A percentile compares a stretch with the other conserved stretches of the same genome.
Evolutionary conservation across 1,140 invertebrate species (phyloP).

Genomic region (Drosophila hydei): DNA sequence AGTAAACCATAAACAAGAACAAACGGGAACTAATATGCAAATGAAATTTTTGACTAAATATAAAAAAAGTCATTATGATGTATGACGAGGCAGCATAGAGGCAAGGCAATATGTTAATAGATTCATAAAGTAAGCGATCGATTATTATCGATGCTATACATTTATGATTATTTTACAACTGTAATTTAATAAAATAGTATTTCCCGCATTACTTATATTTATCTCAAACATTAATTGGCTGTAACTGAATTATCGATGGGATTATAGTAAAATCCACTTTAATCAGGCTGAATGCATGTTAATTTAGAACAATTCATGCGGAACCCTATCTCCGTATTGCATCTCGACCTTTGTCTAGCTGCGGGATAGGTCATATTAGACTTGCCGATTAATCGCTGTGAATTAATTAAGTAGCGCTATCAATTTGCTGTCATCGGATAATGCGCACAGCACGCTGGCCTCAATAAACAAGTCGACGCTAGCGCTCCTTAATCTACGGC

Average conservation of each 20-base stretch:
- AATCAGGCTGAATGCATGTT: not conserved
- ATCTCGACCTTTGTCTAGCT: slow-evolving; percentile 35
- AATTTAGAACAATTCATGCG: slow-evolving; percentile 23
- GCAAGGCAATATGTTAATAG: too few species aligned
- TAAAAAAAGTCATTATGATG: too few species aligned
- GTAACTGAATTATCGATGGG: not conserved
- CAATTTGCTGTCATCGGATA: slow-evolving; percentile 61
- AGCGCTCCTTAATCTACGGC: slow-evolving; percentile 22
- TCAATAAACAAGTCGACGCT: slow-evolving; percentile 2
- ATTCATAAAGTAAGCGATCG: not conserved
- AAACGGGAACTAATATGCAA: not conserved
- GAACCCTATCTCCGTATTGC: slow-evolving; percentile 18
- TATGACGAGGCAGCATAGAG: too few species aligned
- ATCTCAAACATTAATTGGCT: not conserved
- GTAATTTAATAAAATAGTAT: too few species aligned
- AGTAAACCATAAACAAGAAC: not conserved
- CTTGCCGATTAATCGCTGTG: slow-evolving; percentile 40
- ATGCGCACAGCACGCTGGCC: slow-evolving; percentile 47
- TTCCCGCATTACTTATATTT: not conserved
- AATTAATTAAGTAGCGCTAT: slow-evolving; percentile 67
- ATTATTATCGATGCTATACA: not conserved
- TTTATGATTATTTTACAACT: not conserved
- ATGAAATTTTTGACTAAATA: too few species aligned
- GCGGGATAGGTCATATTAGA: slow-evolving; percentile 30
- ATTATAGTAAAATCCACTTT: not conserved